These are phyloP conservation scores for Enhydra lutris DNA, from an alignment of 2,113 vertebrate genomes.

Conservation along the genomic window DNA sequence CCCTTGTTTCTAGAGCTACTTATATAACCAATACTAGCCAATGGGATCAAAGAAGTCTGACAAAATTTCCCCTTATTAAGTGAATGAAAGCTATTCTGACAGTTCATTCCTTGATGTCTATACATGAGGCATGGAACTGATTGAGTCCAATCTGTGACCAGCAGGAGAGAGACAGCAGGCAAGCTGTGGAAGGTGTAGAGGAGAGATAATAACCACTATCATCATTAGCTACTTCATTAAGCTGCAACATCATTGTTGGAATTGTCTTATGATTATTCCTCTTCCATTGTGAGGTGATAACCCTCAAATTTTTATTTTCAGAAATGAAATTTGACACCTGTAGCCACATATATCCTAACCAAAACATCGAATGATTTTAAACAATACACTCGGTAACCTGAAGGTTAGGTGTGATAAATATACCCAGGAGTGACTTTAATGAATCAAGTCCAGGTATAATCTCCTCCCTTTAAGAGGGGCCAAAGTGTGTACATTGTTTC, in stretches of 20 bases:
- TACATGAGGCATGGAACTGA: neutral
- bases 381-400: neutral
- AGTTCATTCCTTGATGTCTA: neutral
- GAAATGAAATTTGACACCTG: neutral
- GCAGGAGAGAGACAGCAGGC: neutral
- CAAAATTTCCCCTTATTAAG: neutral
- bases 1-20: neutral
- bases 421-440: neutral
- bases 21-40: neutral
- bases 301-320: neutral
- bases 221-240: neutral
- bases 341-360: neutral
- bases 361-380: neutral
- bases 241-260: neutral
- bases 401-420: neutral
- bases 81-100: neutral
- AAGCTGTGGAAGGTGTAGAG: neutral
- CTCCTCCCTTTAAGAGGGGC: neutral
- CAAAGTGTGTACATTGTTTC: neutral
- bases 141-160: neutral
- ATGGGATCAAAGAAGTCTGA: neutral
- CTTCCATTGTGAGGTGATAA: neutral
- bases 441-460: neutral
- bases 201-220: neutral
- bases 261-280: neutral